phyloP scores from a whole-genome alignment of 37 sponge, comb jelly and placozoan genomes.

The Hormiphora californensis region DNA sequence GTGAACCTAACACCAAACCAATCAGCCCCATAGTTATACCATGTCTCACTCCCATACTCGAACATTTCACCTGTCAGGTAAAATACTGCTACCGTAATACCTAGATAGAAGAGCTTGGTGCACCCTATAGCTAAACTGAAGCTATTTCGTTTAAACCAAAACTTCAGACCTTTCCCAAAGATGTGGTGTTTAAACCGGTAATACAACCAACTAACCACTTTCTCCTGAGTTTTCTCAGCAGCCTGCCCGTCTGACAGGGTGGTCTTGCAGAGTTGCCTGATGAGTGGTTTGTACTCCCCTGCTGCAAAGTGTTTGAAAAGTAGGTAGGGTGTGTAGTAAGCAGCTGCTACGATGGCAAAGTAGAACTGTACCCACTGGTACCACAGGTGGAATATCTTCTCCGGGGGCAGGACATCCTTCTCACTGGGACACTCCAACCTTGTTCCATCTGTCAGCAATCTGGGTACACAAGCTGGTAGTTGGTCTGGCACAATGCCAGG shows the following conservation, averaged over 20 bases:
- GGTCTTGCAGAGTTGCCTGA: neutral
- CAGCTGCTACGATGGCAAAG: neutral
- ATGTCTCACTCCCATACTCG: neutral
- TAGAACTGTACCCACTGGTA: slow-evolving; percentile 19
- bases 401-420: neutral
- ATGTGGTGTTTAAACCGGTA: slow-evolving; percentile 5
- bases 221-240: neutral
- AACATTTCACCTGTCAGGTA: slow-evolving; percentile 6
- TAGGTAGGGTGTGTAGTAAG: neutral
- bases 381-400: neutral
- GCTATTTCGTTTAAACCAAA: neutral
- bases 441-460: neutral
- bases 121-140: neutral
- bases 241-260: neutral
- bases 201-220: neutral
- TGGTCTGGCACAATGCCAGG: neutral
- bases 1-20: neutral
- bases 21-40: slow-evolving; percentile 1
- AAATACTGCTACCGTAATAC: neutral
- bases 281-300: neutral
- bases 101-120: neutral
- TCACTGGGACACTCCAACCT: neutral
- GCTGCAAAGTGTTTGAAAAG: slow-evolving; percentile 6
- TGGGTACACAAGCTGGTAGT: neutral
- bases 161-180: neutral